Evolutionary conservation across 1,140 invertebrate species (phyloP).

Genomic region (Drosophila insularis): DNA sequence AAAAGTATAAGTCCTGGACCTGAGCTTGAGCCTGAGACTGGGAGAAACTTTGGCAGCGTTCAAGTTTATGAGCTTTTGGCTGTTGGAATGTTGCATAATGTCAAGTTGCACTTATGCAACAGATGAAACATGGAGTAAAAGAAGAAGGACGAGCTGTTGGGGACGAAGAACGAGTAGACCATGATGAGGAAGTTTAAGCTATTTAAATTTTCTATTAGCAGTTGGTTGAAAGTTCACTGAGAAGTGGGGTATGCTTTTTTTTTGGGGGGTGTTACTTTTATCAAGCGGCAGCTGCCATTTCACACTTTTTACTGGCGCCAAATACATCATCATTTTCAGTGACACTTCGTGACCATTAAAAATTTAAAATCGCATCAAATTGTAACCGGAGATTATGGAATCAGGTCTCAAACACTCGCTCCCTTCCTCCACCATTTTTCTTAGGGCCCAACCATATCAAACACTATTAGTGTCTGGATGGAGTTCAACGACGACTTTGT

Average conservation of each 20-base stretch:
- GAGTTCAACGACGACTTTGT: slow-evolving; percentile 26
- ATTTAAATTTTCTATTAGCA: slow-evolving; percentile 73
- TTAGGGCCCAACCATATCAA: slow-evolving; percentile 28
- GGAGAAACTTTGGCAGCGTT: slow-evolving; percentile 48
- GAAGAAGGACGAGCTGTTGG: not conserved
- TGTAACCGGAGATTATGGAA: slow-evolving; percentile 44
- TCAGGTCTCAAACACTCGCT: not conserved
- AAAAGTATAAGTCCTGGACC: slow-evolving; percentile 43
- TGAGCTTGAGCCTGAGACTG: slow-evolving; percentile 22
- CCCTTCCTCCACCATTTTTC: not conserved
- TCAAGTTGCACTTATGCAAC: slow-evolving; percentile 59
- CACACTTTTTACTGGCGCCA: slow-evolving; percentile 51
- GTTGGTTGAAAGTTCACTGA: slow-evolving; percentile 18
- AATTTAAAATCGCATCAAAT: slow-evolving; percentile 62
- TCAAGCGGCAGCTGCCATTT: slow-evolving; percentile 37
- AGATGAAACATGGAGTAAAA: slow-evolving; percentile 38
- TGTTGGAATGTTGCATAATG: slow-evolving; percentile 60
- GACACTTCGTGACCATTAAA: slow-evolving; percentile 59
- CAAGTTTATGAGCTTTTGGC: slow-evolving; percentile 66
- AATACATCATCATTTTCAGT: slow-evolving; percentile 70
- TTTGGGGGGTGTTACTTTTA: not conserved
- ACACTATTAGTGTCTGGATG: slow-evolving; percentile 55
- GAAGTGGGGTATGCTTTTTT: slow-evolving; percentile 1
- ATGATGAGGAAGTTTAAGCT: slow-evolving; percentile 1
- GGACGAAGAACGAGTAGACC: not conserved